Base-by-base conservation (phyloP, 2,797 vertebrate genomes). In the Malacoctenus gilli region DNA sequence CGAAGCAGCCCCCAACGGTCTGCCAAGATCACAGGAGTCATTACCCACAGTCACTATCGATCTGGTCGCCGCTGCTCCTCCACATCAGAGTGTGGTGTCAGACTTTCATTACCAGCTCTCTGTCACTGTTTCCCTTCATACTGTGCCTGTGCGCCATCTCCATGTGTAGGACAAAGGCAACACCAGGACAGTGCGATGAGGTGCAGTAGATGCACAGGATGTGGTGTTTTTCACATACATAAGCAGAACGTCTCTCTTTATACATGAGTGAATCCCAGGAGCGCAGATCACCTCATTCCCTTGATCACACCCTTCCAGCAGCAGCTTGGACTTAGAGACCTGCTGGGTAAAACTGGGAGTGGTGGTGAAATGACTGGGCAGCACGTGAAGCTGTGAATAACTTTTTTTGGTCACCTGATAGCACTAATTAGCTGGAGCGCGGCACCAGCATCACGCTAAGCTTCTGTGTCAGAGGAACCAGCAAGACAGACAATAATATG, bases 41-140 rank as follows among this genome's bases (percentile, higher is more conserved):
- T 79, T 74, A 77, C 51, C 59, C 59, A 59, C 70, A 68, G 69
- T 68, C 68, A 12, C 23, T 69, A 85, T 86, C 44, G 68, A 87
- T 82, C 73, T 16, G 37, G 53, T 54, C 6, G 8, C 71, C 62
- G 57, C 54, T 77, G 72, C 75, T 75, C 53, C 37, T 63, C 60
- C 48, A 56, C 55, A 65, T 82, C 63, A 71, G 39, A 28, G 40
- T n/a, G 28, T 41, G 31, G 50, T 62, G 64, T 62, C 57, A 46
- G 48, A 28, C 48, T 59, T 63, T 42, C 30, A 66, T 61, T 50
- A 23, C 41, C 31, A 22, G 10, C 32, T 18, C 57, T 55, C 19
- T 35, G 55, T 52, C 61, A 52, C 3, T 40, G 5, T 42, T 47
- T 56, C 23, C 52, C 2, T 30, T 9, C 13, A 13, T 11, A 16